Percentiles rank a stretch among this genome's conserved stretches.
phyloP scores from a whole-genome alignment of 2,113 vertebrate species.

The Cettia cetti region DNA sequence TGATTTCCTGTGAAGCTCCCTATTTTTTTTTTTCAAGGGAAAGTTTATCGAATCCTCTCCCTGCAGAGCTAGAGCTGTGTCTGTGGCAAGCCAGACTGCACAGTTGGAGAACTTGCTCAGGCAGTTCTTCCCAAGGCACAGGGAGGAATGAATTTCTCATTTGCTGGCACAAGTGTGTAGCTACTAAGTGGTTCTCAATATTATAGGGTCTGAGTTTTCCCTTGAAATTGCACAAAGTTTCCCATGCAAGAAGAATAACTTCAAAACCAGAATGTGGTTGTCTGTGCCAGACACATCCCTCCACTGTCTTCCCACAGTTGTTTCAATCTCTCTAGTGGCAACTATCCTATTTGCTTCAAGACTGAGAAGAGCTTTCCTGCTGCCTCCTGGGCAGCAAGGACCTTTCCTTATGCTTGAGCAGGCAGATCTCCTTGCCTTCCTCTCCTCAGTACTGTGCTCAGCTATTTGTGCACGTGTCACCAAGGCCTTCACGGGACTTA shows the following conservation, averaged over 20 bases:
- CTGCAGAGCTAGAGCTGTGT: not conserved
- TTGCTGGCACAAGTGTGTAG: not conserved
- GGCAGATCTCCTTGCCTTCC: not conserved
- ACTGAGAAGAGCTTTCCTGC: constrained; percentile 20
- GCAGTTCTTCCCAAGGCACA: constrained; percentile 45
- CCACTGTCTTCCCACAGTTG: constrained; percentile 11
- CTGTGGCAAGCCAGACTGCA: not conserved
- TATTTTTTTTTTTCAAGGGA: not conserved
- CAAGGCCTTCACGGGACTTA: not conserved
- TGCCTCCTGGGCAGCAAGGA: constrained; percentile 15
- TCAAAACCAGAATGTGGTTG: constrained; percentile 37
- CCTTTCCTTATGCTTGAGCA: not conserved
- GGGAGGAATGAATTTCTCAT: constrained; percentile 32
- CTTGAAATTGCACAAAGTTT: constrained; percentile 12
- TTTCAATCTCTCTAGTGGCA: constrained; percentile 8
- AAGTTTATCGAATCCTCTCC: not conserved
- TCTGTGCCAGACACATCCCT: constrained; percentile 8
- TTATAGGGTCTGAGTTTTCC: constrained; percentile 18
- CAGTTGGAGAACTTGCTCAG: constrained; percentile 7
- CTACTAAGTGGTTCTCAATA: constrained; percentile 37
- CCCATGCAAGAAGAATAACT: constrained; percentile 36
- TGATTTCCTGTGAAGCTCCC: not conserved
- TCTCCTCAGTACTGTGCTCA: not conserved
- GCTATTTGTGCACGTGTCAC: not conserved
- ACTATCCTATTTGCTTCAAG: not conserved